Evolutionary conservation across 37 sponge, comb jelly and placozoan species (phyloP), one percentile per base, ranked within the genome.

Genomic region (Chondrosia reniformis): DNA sequence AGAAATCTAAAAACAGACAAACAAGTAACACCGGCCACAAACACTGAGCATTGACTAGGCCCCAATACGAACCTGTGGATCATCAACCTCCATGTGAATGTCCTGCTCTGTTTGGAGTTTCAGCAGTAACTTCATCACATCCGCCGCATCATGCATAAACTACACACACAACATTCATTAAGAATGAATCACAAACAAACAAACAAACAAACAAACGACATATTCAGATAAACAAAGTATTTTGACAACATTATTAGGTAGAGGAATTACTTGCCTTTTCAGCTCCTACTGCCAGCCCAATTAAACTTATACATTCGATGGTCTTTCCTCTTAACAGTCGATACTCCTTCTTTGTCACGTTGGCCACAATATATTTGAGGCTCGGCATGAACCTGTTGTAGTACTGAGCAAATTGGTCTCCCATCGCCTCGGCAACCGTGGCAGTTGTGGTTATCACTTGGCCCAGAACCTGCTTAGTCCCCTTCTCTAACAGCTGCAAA

Each of bases 271-370:
- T 6, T 37, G 90, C 94, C 92, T 84, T 95, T 34, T 98, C 96
- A 45, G 88, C 92, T 17, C 99, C 99, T 34, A 96, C 99, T n/a
- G 96, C 99, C 36, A 96, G 85, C 9, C 99, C 99, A 65, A 95
- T 93, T 25, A 96, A 80, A 28, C 92, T 93, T 76, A 99, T 93
- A 69, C 99, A 96, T 74, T 99, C 99, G 34, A 99, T 96, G 5
- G 96, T 91, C 87, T 94, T 95, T 22, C 99, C 99, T 67, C 96
- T 55, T 76, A 99, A 80, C 54, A 91, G 75, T 30, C 99, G 62
- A 66, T 85, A 84, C 45, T 98, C 93, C 63, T 92, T 91, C 33
- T 40, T 75, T 7, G 78, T 75, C 25, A 89, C 92, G 37, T 89
- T 89, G 54, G 93, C 79, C 90, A 99, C 88, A 38, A 99, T 82